phyloP scores from a whole-genome alignment of 2,888 invertebrate genomes.

The Doris montereyensis region DNA sequence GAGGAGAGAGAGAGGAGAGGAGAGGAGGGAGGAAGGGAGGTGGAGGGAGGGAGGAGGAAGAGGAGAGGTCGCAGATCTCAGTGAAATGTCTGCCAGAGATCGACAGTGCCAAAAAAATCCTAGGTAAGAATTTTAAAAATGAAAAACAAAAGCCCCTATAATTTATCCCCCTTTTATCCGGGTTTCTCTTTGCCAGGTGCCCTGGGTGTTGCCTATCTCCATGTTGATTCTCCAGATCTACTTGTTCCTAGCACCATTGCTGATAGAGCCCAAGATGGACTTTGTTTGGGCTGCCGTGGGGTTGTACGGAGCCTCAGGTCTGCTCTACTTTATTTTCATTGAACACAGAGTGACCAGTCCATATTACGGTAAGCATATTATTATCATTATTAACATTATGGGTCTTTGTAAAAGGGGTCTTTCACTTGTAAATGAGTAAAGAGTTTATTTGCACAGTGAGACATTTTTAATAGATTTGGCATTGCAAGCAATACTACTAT shows the following conservation, averaged over 20 bases:
- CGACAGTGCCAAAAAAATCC: too few species aligned
- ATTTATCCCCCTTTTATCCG: background rate
- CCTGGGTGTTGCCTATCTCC: slow-evolving; percentile 13
- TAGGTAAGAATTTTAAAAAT: background rate
- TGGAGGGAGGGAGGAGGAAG: too few species aligned
- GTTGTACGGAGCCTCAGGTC: background rate
- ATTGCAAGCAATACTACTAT: too few species aligned
- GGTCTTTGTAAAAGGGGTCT: too few species aligned
- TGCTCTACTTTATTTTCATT: slow-evolving; percentile 32
- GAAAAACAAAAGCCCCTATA: background rate
- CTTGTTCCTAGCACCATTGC: slow-evolving; percentile 26
- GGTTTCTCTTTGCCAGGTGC: slow-evolving; percentile 3
- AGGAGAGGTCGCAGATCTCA: too few species aligned
- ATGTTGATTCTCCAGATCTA: slow-evolving; percentile 26
- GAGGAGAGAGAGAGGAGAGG: too few species aligned
- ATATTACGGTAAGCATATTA: slow-evolving; percentile 32
- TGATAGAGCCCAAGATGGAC: slow-evolving; percentile 1
- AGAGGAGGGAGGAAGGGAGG: too few species aligned
- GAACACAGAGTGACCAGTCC: slow-evolving; percentile 2
- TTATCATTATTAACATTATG: too few species aligned
- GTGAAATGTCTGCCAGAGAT: too few species aligned
- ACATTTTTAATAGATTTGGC: too few species aligned
- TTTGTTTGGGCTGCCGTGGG: slow-evolving; percentile 14
- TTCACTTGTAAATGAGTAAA: too few species aligned
- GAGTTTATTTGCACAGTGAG: too few species aligned